Percentiles rank a stretch among this genome's conserved stretches.
These are phyloP conservation scores for Napeogenes sylphis DNA, from an alignment of 2,888 invertebrate species.

Conservation along the genomic window DNA sequence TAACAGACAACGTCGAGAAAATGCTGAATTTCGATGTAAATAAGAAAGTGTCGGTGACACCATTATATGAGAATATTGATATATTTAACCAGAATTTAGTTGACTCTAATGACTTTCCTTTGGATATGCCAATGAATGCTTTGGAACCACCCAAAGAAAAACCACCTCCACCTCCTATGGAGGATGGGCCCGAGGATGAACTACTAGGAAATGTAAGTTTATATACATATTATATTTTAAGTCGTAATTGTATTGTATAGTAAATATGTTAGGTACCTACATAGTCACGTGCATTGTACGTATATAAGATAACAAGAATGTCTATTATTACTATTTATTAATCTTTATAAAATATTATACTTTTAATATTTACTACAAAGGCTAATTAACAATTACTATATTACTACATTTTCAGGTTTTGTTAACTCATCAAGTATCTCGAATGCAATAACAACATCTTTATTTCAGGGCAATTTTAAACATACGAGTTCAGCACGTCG, in stretches of 20 bases:
- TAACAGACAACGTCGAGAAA: constrained; percentile 37
- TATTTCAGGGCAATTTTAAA: constrained; percentile 78
- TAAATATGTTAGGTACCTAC: no score
- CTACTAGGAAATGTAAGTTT: constrained; percentile 68
- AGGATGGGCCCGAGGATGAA: constrained; percentile 64
- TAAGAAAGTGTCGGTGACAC: constrained; percentile 68
- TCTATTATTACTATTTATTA: no score
- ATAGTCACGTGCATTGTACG: not conserved
- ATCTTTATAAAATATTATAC: no score
- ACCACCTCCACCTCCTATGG: constrained; percentile 88
- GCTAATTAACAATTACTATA: not conserved
- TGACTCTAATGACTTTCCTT: constrained; percentile 63
- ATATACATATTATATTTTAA: not conserved
- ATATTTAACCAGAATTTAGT: constrained; percentile 71
- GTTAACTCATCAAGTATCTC: no score
- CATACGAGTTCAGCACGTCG: constrained; percentile 89
- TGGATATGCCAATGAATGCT: constrained; percentile 77
- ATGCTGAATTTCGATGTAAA: constrained; percentile 48
- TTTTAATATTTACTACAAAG: no score
- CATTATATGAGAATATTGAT: constrained; percentile 80
- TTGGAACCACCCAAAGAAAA: constrained; percentile 90
- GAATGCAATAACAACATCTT: not conserved
- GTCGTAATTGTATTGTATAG: not conserved
- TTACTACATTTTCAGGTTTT: no score
- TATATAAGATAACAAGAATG: no score